A percentile compares a stretch with the other conserved stretches of the same genome.
Evolutionary conservation across 1,140 invertebrate genomes (phyloP).

Genomic region (Archegozetes longisetosus): DNA sequence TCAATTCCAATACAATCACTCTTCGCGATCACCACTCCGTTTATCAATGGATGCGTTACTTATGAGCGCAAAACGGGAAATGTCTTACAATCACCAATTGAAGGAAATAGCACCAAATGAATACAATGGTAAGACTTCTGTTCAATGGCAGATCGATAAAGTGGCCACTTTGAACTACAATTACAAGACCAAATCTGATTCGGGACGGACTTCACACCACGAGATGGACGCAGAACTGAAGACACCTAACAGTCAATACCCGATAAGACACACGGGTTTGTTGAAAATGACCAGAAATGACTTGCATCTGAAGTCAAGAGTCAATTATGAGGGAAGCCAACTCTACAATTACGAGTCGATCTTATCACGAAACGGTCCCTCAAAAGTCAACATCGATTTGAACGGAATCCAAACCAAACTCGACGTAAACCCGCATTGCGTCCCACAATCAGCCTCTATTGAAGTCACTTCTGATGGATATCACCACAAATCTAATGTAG

Average conservation of each 20-base stretch:
- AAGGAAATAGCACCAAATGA: constrained; percentile 2
- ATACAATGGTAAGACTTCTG: neutral
- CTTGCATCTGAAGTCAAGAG: neutral
- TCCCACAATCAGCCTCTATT: too few species aligned
- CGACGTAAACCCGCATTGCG: neutral
- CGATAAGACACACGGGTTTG: neutral
- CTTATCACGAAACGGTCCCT: too few species aligned
- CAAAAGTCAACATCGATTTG: too few species aligned
- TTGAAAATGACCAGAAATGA: neutral
- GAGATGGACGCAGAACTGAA: neutral
- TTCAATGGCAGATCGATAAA: constrained; percentile 1
- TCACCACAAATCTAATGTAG: too few species aligned
- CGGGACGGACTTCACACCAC: neutral
- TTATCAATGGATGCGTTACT: constrained; percentile 1
- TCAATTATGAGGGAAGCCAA: neutral
- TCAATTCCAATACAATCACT: constrained; percentile 1
- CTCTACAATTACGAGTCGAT: neutral
- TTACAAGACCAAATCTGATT: neutral
- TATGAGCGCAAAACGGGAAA: neutral
- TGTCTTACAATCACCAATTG: constrained; percentile 2
- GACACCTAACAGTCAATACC: neutral
- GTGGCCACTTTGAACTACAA: neutral
- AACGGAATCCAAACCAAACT: neutral
- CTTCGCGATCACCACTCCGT: neutral
- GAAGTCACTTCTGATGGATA: neutral